Evolutionary conservation across 2,113 vertebrate genomes (phyloP), one percentile per base, ranked within the genome.

Genomic region (Ctenodactylus gundi): DNA sequence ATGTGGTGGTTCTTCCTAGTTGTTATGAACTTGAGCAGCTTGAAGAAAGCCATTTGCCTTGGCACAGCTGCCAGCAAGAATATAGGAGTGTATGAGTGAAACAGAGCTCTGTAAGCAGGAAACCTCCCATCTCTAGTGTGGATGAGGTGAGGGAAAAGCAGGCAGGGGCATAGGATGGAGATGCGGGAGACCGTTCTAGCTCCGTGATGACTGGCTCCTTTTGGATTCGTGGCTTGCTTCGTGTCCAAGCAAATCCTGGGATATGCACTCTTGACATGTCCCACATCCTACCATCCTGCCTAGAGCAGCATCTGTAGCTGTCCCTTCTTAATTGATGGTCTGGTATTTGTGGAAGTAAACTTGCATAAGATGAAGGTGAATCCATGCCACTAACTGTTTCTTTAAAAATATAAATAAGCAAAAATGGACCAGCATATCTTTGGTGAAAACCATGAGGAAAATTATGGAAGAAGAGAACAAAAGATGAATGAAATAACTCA

Each of bases 401-500:
- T 78, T 76, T 1, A 85, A 62, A 80, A 62, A 64, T 44, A 80
- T 67, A 18, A 88, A 88, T 1, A 31, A 25, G 21, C 34, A 78
- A 90, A n/a, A 46, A 72, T 68, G 12, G 39, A 29, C 81, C 41
- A 76, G 12, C 51, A 92, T 36, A 41, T 84, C 36, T 44, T 90
- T 90, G 34, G 67, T 88, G 20, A 68, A 84, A 94, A 75, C 57
- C 25, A 31, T 6, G 46, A 96, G 41, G 49, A 77, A 91, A 85
- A 81, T 27, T 7, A 46, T 6, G 29, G 73, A 67, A 29, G 39
- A 73, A 81, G 70, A 73, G 55, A 80, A 64, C 41, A 76, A 77
- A n/a, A 85, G 27, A 65, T 49, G 78, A 94, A 21, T 31, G 65
- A 46, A 81, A 27, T 31, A 57, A 53, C 49, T 81, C 20, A 25